Base-by-base conservation (phyloP, 2,113 vertebrate species). In the Perccottus glenii region DNA sequence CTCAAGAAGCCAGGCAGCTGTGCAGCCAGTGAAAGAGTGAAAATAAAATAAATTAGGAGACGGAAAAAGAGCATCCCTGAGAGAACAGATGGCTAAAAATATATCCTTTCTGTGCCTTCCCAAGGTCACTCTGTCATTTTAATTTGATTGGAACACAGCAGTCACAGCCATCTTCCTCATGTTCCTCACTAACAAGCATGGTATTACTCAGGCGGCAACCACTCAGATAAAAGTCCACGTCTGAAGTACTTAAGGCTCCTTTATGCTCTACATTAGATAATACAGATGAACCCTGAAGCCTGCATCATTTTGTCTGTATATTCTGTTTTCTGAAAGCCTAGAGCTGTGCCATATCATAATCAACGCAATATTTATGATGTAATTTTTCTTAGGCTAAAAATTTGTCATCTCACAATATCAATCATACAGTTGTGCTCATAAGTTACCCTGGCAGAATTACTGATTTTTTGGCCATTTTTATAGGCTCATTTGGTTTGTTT, bases 91-190 rank as follows among this genome's bases (percentile, higher is more conserved):
- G 79, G 60, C 87, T 87, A 88, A 89, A 90, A 88, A 88, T 85
- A 89, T 67, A 83, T 64, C 65, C 67, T 84, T 67, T 63, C 60
- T 71, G 63, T 58, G 68, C 65, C 75, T 86, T 70, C 61, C 50
- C 84, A 87, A 90, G 86, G 87, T 87, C 87, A 87, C 60, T 67
- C 79, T 85, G 86, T 86, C 83, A 84, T 86, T 87, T 78, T 83
- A 80, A 86, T 87, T 85, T 87, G 86, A 90, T 88, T 86, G 85
- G 82, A 86, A 61, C 81, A 57, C 85, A 82, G 86, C 83, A 80
- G 85, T 80, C 81, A 81, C 57, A 60, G 65, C 69, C 75, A 49
- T 82, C 72, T 64, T 77, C 75, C 80, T 80, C 75, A 74, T 74
- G 80, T 82, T 85, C 77, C 68, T 58, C 74, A 5, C 82, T 82